Base-by-base conservation (phyloP, 2,797 vertebrate species). In the Fringilla coelebs region DNA sequence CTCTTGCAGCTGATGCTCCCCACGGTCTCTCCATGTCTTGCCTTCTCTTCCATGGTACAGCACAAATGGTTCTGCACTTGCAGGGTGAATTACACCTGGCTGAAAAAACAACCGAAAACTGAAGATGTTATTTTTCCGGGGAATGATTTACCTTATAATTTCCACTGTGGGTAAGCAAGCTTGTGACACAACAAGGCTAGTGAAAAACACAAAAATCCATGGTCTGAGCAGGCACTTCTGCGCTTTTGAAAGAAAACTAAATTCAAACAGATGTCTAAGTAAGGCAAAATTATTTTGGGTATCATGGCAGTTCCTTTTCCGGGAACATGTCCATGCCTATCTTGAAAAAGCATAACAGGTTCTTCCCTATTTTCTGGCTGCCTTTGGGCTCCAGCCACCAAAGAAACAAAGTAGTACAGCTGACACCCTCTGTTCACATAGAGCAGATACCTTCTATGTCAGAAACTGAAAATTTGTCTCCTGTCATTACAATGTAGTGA, bases 401-500 rank as follows among this genome's bases (percentile, higher is more conserved):
- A 17, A 34, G 40, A 74, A 88, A 34, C 29, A 17, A 52, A 65
- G 11, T 1, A 76, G 10, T 5, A 32, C 43, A 85, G 14, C 10
- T 75, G 4, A 2, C 5, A n/a, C 11, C 13, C 32, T 34, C 10
- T 29, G 26, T 24, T 72, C 2, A 41, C 18, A 32, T 26, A 43
- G 68, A 81, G 36, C 18, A 77, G 21, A 36, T 2, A 3, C 2
- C 1, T 28, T n/a, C 15, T 49, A 2, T 25, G 8, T 28, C 68
- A 52, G 32, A 49, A 72, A 57, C 7, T 31, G 9, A 43, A 93
- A 83, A 75, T 68, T 55, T 67, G 7, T 31, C 11, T 65, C 15
- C 10, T 0, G 0, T 25, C 4, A 8, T 26, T 72, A 12, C 12
- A 46, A 20, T 1, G 0, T 13, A 71, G 10, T 10, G 16, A 83